Conservation (phyloP, 2,113 vertebrate genomes). For the Podarcis cretensis region DNA sequence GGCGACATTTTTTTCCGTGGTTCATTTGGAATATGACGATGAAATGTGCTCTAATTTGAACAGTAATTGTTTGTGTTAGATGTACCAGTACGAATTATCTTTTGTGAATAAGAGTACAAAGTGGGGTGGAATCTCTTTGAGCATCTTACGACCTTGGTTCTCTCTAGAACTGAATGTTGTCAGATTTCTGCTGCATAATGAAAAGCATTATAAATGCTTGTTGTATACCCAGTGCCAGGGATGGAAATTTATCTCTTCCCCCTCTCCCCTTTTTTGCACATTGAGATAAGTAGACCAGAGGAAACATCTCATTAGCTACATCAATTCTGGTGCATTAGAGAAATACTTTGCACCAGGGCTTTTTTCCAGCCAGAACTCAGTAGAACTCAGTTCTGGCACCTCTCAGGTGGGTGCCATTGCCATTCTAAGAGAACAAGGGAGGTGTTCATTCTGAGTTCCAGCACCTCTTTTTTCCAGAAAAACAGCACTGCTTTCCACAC, state of each 20-base stretch:
- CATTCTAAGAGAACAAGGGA: too few relatives aligned
- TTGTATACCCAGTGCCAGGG: slow-evolving; percentile 56
- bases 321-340: slow-evolving; percentile 33
- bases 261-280: slow-evolving; percentile 45
- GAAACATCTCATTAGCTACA: slow-evolving; percentile 60
- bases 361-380: too few relatives aligned
- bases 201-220: slow-evolving; percentile 70
- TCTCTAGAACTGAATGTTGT: slow-evolving; percentile 54
- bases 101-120: slow-evolving; percentile 46
- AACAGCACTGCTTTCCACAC: slow-evolving; percentile 20
- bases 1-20: slow-evolving; percentile 45
- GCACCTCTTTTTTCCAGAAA: too few relatives aligned
- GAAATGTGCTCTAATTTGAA: slow-evolving; percentile 67
- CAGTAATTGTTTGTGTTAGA: slow-evolving; percentile 59
- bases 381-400: too few relatives aligned
- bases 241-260: slow-evolving; percentile 58
- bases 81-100: slow-evolving; percentile 61
- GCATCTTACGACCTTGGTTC: slow-evolving; percentile 43
- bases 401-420: too few relatives aligned
- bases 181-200: slow-evolving; percentile 50
- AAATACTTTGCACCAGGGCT: too few relatives aligned
- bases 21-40: slow-evolving; percentile 53
- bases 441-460: too few relatives aligned
- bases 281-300: slow-evolving; percentile 51
- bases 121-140: slow-evolving; percentile 51